Percentiles rank a stretch among this genome's conserved stretches.
Evolutionary conservation across 2,797 vertebrate genomes (phyloP).

Genomic region (Limnodromus scolopaceus): DNA sequence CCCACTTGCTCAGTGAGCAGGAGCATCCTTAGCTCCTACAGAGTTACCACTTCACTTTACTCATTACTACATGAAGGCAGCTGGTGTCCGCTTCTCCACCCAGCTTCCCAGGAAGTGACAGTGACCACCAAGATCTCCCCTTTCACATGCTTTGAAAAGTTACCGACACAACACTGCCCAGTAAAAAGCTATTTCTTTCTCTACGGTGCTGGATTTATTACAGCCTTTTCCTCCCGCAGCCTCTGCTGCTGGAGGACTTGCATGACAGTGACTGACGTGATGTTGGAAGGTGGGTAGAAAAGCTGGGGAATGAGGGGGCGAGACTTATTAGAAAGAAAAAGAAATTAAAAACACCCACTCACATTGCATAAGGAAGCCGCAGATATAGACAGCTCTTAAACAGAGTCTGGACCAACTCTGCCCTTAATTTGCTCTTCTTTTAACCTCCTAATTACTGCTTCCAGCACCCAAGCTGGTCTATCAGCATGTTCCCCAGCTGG

Average conservation of each 20-base stretch:
- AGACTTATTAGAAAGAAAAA: conserved; percentile 49
- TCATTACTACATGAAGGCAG: background rate
- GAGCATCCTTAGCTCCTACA: background rate
- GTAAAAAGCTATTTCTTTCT: background rate
- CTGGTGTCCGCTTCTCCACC: background rate
- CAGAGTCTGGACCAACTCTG: conserved; percentile 33
- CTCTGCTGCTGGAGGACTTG: conserved; percentile 4
- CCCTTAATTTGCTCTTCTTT: conserved; percentile 19
- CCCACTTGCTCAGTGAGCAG: background rate
- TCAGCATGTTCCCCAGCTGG: background rate
- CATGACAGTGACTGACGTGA: conserved; percentile 48
- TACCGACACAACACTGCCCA: background rate
- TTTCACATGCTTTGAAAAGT: background rate
- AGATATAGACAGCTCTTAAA: conserved; percentile 46
- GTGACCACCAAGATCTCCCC: background rate
- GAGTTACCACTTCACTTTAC: background rate
- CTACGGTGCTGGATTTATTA: background rate
- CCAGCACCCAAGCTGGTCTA: background rate
- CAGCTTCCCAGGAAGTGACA: background rate
- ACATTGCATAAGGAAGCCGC: conserved; percentile 25
- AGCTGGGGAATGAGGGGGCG: conserved; percentile 42
- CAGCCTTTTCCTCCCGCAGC: background rate
- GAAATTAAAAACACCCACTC: conserved; percentile 38
- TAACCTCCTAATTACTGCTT: background rate
- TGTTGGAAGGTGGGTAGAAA: conserved; percentile 21